These are phyloP conservation scores for Cotesia typhae DNA, from an alignment of 1,140 invertebrate species.

Conservation along the genomic window DNA sequence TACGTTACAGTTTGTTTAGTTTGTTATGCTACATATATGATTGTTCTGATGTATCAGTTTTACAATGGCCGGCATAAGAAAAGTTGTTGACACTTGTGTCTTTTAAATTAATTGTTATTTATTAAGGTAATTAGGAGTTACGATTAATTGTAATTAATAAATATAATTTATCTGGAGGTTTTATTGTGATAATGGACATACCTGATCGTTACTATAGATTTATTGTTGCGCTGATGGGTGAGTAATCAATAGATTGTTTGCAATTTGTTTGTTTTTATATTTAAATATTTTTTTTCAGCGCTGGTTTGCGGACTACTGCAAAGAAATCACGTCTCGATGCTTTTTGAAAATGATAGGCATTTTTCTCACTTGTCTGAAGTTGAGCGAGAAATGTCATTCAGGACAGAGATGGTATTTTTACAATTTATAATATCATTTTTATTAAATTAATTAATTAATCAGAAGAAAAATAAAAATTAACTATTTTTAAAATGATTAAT, in stretches of 20 bases:
- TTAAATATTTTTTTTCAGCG: slow-evolving; percentile 44
- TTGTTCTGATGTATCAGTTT: too few species aligned
- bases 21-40: too few species aligned
- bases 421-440: too few species aligned
- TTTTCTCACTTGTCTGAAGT: slow-evolving; percentile 85
- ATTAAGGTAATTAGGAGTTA: too few species aligned
- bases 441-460: background rate
- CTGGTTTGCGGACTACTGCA: slow-evolving; percentile 62
- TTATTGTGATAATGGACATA: slow-evolving; percentile 25
- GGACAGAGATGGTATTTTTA: slow-evolving; percentile 79
- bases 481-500: too few species aligned
- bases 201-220: slow-evolving; percentile 29
- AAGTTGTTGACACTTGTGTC: too few species aligned
- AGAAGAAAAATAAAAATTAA: background rate
- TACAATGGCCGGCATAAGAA: too few species aligned
- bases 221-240: slow-evolving; percentile 28
- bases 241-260: slow-evolving; percentile 20
- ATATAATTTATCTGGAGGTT: too few species aligned
- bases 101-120: too few species aligned
- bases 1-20: too few species aligned
- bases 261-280: slow-evolving; percentile 18
- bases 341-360: slow-evolving; percentile 84
- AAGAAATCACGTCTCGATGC: slow-evolving; percentile 73
- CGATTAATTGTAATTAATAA: too few species aligned
- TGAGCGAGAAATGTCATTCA: slow-evolving; percentile 83